A percentile compares a stretch with the other conserved stretches of the same genome.
These are phyloP conservation scores for Sinocyclocheilus anophthalmus DNA, from an alignment of 2,113 vertebrate species.

Conservation along the genomic window DNA sequence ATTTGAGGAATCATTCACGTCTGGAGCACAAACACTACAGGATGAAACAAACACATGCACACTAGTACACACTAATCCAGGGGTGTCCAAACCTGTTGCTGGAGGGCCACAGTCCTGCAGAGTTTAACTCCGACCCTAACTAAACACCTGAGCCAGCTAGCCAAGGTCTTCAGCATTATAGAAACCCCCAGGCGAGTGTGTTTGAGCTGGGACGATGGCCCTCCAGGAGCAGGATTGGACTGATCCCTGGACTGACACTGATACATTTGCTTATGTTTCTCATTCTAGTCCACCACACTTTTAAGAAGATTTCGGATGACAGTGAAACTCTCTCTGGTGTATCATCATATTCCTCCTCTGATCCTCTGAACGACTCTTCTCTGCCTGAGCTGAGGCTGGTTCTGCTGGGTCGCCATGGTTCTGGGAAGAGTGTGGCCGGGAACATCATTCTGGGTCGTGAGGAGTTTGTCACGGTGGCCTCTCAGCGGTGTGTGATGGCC, in stretches of 20 bases:
- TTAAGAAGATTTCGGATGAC: neutral
- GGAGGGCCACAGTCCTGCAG: too few species aligned
- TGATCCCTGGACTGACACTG: neutral
- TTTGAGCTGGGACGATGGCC: too few species aligned
- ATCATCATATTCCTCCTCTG: neutral
- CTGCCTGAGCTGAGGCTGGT: slow-evolving; percentile 71
- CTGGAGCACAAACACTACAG: too few species aligned
- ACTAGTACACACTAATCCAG: too few species aligned
- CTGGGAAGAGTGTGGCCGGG: slow-evolving; percentile 74
- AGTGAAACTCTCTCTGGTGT: neutral
- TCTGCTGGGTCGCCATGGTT: slow-evolving; percentile 69
- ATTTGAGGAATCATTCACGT: too few species aligned
- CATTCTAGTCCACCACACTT: slow-evolving; percentile 4
- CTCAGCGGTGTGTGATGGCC: slow-evolving; percentile 70
- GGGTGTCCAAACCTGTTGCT: too few species aligned
- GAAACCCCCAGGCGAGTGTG: too few species aligned
- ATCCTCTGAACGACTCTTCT: slow-evolving; percentile 28
- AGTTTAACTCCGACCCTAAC: too few species aligned
- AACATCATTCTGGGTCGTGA: slow-evolving; percentile 71
- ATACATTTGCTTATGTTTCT: neutral
- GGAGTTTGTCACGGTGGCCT: slow-evolving; percentile 52
- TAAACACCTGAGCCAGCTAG: too few species aligned
- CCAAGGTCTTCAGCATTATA: neutral
- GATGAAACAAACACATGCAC: too few species aligned
- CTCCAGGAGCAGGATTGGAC: too few species aligned